Conservation (phyloP, 2,113 vertebrate genomes). For the Chelonoidis abingdonii region DNA sequence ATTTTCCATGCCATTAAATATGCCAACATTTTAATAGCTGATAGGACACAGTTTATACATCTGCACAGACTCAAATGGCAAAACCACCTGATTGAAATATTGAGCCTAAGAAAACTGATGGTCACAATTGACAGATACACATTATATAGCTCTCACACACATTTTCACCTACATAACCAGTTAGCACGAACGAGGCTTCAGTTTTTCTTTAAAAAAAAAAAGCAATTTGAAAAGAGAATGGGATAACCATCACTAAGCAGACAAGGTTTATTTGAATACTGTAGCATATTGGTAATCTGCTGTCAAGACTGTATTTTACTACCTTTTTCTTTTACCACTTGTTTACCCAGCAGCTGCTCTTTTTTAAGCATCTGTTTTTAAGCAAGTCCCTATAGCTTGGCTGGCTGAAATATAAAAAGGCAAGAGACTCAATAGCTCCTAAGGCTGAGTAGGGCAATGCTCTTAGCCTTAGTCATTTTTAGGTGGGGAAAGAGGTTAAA, state of each 20-base stretch:
- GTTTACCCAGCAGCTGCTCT: background rate
- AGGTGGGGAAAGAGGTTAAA: background rate
- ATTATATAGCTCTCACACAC: background rate
- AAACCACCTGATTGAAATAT: conserved; percentile 37
- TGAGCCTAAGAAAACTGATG: background rate
- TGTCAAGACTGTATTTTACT: background rate
- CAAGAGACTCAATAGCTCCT: background rate
- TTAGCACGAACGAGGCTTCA: too few species aligned
- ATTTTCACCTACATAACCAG: background rate
- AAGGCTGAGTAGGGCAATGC: rapidly evolving
- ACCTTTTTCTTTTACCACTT: conserved; percentile 5
- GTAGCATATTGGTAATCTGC: background rate
- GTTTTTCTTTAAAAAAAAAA: background rate
- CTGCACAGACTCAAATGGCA: background rate
- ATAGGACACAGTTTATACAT: conserved; percentile 9
- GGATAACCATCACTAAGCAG: background rate
- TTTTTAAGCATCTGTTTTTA: background rate
- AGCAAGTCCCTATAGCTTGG: background rate
- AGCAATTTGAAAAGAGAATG: background rate
- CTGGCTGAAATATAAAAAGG: background rate
- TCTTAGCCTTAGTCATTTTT: background rate
- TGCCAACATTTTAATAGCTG: background rate
- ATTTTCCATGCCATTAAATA: background rate
- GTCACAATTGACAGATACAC: background rate
- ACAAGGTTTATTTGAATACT: background rate